Conservation (phyloP, 2,888 invertebrate genomes). For the Malachius bipustulatus region DNA sequence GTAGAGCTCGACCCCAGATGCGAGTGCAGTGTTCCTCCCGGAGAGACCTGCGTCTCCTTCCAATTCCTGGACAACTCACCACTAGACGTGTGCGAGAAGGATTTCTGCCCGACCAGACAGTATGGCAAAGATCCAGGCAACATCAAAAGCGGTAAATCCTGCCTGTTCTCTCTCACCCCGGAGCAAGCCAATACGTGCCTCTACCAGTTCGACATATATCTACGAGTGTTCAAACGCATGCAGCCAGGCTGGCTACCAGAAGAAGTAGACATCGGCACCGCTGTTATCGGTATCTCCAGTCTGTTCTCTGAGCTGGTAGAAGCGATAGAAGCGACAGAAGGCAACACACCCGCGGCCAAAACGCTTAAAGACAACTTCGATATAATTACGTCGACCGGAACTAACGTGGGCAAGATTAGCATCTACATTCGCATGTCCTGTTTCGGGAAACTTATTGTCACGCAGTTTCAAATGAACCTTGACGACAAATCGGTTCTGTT, state of each 20-base stretch:
- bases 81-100: conserved; percentile 51
- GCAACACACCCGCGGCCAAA: conserved; percentile 42
- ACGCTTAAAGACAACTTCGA: conserved; percentile 50
- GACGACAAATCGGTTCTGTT: conserved; percentile 37
- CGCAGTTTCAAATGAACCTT: conserved; percentile 48
- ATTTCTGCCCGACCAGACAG: conserved; percentile 32
- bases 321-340: conserved; percentile 32
- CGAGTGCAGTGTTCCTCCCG: conserved; percentile 30
- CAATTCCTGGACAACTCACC: conserved; percentile 46
- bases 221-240: conserved; percentile 47
- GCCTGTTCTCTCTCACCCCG: conserved; percentile 51
- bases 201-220: conserved; percentile 43
- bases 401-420: conserved; percentile 44
- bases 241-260: conserved; percentile 51
- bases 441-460: conserved; percentile 53
- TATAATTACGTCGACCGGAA: conserved; percentile 40
- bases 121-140: conserved; percentile 30
- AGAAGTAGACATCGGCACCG: conserved; percentile 47
- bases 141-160: conserved; percentile 54
- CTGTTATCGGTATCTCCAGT: conserved; percentile 47
- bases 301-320: conserved; percentile 47
- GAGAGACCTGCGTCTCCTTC: conserved; percentile 49
- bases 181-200: conserved; percentile 42
- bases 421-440: conserved; percentile 54
- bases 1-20: conserved; percentile 28